Evolutionary conservation across 2,888 invertebrate genomes (phyloP), one percentile per base, ranked within the genome.

Genomic region (Acrocyrtus sp.): DNA sequence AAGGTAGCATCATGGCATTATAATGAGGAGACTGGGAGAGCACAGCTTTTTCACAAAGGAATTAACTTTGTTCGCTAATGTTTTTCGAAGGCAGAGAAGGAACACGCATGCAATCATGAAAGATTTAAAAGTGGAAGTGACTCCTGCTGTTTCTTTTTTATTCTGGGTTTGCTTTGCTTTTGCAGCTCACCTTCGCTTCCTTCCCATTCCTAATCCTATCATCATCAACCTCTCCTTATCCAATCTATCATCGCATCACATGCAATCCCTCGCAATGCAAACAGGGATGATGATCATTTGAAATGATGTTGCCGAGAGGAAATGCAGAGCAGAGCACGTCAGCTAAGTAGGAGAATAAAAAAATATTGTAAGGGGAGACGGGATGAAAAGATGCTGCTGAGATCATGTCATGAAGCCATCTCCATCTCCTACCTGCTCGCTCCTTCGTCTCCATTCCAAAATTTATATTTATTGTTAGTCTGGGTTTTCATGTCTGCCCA

Each of bases 91-190:
- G 12, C 5, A 34, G 34, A 12, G 34, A 34, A 34, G 12, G 34
- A 34, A 12, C 12, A 34, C 6, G 34, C 34, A 34, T 34, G 34
- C 34, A 34, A 34, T 34, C 34, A 34, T 34, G 34, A 12, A 12
- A 34, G 34, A 34, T 34, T 34, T 34, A 34, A 34, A 34, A 34
- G 34, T 34, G 5, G 34, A 34, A 34, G 34, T 34, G 24, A 22
- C 60, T 60, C 60, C 60, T 60, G 60, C 60, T 60, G 60, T 60
- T 60, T 60, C 29, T 47, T 47, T 27, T 57, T 56, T 34, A 21
- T 6, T 12, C 53, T 53, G n/a, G 39, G 12, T 56, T 24, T 15
- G 22, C 12, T 26, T 19, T 29, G 53, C 17, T 22, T 21, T 22
- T 15, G 22, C 12, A 41, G 41, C 57, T 45, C 43, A n/a, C 34